phyloP scores from a whole-genome alignment of 2,888 invertebrate genomes.

The Sinopyrophorus schimmeli region DNA sequence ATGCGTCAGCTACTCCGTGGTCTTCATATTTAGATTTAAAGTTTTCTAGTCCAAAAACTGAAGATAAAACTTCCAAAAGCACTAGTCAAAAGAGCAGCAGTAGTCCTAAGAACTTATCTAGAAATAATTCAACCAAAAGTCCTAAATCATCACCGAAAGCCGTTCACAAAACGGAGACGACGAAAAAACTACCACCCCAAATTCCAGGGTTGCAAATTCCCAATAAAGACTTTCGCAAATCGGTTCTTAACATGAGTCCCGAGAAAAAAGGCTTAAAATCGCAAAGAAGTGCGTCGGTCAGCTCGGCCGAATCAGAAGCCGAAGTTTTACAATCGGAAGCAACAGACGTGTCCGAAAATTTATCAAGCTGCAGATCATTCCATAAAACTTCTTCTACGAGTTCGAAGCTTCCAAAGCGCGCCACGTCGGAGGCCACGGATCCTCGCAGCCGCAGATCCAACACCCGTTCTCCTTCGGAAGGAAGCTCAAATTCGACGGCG shows the following conservation, averaged over 20 bases:
- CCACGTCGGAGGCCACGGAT: constrained; percentile 32
- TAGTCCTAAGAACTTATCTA: constrained; percentile 52
- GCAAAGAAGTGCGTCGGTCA: constrained; percentile 56
- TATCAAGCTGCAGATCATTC: constrained; percentile 47
- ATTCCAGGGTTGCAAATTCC: constrained; percentile 58
- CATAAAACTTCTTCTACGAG: constrained; percentile 39
- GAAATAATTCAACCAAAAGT: constrained; percentile 56
- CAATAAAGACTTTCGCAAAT: constrained; percentile 76
- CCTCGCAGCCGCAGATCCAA: constrained; percentile 35
- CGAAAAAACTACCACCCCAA: constrained; percentile 53
- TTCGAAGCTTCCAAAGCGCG: constrained; percentile 47
- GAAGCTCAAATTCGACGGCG: constrained; percentile 43
- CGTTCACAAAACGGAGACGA: constrained; percentile 42
- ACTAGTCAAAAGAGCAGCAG: constrained; percentile 52
- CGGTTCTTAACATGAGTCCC: constrained; percentile 68
- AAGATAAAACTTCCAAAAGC: constrained; percentile 51
- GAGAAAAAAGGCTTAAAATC: constrained; percentile 50
- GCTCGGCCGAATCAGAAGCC: constrained; percentile 55
- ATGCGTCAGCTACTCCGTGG: constrained; percentile 61
- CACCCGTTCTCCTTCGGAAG: constrained; percentile 53
- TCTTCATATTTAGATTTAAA: constrained; percentile 63
- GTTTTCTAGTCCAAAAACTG: constrained; percentile 51
- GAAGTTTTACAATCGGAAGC: constrained; percentile 58
- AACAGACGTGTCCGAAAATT: constrained; percentile 50
- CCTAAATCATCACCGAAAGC: constrained; percentile 41